Conservation (phyloP, 2,888 invertebrate genomes). For the Ochropacha duplaris region DNA sequence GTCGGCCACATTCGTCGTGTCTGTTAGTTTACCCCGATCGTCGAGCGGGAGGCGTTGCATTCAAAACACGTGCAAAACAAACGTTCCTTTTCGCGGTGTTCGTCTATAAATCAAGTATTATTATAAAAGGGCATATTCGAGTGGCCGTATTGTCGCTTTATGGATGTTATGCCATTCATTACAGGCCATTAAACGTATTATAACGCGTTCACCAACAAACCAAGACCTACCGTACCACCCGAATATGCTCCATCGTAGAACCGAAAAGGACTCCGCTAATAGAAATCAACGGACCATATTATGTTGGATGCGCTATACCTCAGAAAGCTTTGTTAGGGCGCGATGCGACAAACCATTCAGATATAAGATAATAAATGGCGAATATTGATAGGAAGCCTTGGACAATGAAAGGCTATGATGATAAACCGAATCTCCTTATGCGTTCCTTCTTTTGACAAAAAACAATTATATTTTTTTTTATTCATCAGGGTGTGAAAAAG, state of each 20-base stretch:
- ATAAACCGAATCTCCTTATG: conserved; percentile 27
- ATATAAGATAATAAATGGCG: conserved; percentile 75
- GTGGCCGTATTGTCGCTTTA: conserved; percentile 79
- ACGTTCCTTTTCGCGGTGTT: conserved; percentile 59
- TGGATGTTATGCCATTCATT: conserved; percentile 82
- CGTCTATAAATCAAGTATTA: conserved; percentile 77
- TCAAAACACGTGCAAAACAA: conserved; percentile 77
- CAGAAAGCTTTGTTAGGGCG: conserved; percentile 76
- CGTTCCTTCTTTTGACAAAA: conserved; percentile 6
- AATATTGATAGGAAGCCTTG: conserved; percentile 58
- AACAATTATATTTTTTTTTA: no score
- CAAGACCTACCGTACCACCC: conserved; percentile 35
- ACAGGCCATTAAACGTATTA: conserved; percentile 82
- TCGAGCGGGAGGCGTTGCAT: conserved; percentile 53
- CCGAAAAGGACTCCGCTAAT: conserved; percentile 39
- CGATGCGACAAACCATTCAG: conserved; percentile 79
- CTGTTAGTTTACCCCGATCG: conserved; percentile 22
- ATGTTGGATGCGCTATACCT: conserved; percentile 63
- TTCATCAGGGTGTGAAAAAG: not conserved
- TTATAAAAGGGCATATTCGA: conserved; percentile 78
- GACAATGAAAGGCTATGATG: conserved; percentile 42
- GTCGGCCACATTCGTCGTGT: conserved; percentile 30
- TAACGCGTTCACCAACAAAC: conserved; percentile 57
- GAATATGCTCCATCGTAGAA: conserved; percentile 12
- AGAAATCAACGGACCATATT: conserved; percentile 48